Evolutionary conservation across 2,797 vertebrate genomes (phyloP).

Genomic region (Tadarida brasiliensis): DNA sequence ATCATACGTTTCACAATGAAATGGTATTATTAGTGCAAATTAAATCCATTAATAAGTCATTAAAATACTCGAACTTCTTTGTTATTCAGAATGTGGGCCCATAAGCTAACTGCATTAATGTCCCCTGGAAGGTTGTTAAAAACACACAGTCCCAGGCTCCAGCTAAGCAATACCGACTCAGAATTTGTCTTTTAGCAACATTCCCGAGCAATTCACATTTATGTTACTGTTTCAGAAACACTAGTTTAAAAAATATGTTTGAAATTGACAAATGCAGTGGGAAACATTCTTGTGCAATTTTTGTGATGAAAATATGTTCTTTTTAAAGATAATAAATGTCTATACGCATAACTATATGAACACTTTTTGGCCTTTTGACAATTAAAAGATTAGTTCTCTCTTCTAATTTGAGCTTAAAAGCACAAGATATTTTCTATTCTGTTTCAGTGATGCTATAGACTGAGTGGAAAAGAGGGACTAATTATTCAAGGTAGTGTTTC

Average conservation of each 20-base stretch:
- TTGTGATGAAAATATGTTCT: neutral
- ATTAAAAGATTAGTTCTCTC: neutral
- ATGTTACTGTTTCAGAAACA: neutral
- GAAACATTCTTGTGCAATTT: neutral
- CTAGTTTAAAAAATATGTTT: neutral
- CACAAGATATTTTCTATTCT: neutral
- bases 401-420: neutral
- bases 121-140: neutral
- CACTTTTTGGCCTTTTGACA: neutral
- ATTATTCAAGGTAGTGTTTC: neutral
- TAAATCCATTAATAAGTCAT: neutral
- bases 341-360: neutral
- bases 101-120: neutral
- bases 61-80: neutral
- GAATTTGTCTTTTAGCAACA: neutral
- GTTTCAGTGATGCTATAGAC: neutral
- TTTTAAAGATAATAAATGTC: neutral
- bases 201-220: neutral
- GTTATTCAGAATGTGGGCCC: neutral
- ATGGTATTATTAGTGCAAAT: neutral
- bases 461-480: neutral
- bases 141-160: neutral
- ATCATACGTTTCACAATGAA: neutral
- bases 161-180: neutral
- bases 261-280: neutral